These are phyloP conservation scores for Timema podura DNA, from an alignment of 2,888 invertebrate genomes.

Conservation along the genomic window DNA sequence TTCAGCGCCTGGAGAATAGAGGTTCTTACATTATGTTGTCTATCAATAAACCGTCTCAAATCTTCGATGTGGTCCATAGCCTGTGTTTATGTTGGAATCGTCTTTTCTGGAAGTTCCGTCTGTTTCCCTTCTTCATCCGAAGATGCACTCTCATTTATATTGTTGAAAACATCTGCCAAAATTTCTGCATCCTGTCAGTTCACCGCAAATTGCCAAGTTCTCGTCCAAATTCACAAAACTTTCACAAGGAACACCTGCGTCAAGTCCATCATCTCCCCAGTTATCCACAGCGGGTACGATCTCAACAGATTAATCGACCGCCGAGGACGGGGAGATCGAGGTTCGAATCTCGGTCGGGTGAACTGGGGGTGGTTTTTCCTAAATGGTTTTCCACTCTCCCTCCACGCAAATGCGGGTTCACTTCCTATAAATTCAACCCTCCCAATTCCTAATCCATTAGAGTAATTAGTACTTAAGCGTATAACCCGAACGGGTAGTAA, in stretches of 20 bases:
- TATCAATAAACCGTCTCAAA: neutral
- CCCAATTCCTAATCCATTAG: too few relatives aligned
- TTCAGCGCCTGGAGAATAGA: too few relatives aligned
- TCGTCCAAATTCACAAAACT: neutral
- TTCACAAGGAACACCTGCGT: slow-evolving; percentile 1
- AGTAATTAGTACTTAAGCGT: too few relatives aligned
- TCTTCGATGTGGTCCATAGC: neutral
- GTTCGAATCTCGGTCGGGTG: too few relatives aligned
- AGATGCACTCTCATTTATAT: neutral
- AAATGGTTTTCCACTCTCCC: too few relatives aligned
- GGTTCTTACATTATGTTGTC: neutral
- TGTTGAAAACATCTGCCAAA: neutral
- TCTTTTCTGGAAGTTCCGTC: neutral
- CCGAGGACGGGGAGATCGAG: too few relatives aligned
- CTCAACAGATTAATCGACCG: neutral
- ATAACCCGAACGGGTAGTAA: too few relatives aligned
- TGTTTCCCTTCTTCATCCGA: neutral
- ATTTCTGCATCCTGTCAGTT: neutral
- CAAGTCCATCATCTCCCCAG: neutral
- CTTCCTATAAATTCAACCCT: too few relatives aligned
- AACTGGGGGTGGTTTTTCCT: too few relatives aligned
- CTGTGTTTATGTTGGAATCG: neutral
- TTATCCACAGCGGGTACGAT: neutral
- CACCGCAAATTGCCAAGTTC: neutral
- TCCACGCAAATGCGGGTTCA: too few relatives aligned